Conservation (phyloP, 92 coral and sea anemone species). For the Muricea muricata region DNA sequence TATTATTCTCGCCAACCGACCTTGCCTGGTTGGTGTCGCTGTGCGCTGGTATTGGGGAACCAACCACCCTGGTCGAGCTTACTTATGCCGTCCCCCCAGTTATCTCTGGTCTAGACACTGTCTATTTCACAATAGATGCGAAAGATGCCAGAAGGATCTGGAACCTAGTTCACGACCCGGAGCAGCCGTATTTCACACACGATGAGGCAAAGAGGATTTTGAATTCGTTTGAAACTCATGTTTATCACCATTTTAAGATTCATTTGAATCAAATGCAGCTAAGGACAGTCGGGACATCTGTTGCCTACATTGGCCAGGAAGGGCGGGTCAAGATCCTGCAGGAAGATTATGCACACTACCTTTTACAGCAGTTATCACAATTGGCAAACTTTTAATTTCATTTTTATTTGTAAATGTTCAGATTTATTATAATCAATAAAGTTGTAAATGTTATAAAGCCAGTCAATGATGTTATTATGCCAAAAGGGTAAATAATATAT, state of each 20-base stretch:
- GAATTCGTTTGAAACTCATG: conserved; percentile 79
- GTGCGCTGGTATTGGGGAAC: conserved; percentile 81
- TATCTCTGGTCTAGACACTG: conserved; percentile 70
- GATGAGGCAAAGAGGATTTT: conserved; percentile 78
- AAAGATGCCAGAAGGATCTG: conserved; percentile 79
- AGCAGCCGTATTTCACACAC: conserved; percentile 76
- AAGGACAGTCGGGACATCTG: conserved; percentile 75
- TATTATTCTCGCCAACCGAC: conserved; percentile 79
- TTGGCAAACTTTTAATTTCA: conserved; percentile 43
- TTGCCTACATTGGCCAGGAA: conserved; percentile 79
- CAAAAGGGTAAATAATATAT: no score
- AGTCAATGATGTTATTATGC: background rate
- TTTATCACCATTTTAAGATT: conserved; percentile 90
- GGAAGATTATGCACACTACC: conserved; percentile 69
- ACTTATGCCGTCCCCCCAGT: conserved; percentile 72
- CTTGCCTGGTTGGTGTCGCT: conserved; percentile 87
- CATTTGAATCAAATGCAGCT: conserved; percentile 70
- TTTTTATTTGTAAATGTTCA: background rate
- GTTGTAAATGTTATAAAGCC: background rate
- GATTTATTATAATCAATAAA: background rate
- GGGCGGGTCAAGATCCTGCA: conserved; percentile 87
- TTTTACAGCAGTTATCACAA: conserved; percentile 82
- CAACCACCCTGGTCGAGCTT: conserved; percentile 70
- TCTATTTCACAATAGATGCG: conserved; percentile 70
- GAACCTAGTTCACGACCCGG: conserved; percentile 66